Conservation (phyloP, 2,113 vertebrate genomes). For the Pampusana beccarii region DNA sequence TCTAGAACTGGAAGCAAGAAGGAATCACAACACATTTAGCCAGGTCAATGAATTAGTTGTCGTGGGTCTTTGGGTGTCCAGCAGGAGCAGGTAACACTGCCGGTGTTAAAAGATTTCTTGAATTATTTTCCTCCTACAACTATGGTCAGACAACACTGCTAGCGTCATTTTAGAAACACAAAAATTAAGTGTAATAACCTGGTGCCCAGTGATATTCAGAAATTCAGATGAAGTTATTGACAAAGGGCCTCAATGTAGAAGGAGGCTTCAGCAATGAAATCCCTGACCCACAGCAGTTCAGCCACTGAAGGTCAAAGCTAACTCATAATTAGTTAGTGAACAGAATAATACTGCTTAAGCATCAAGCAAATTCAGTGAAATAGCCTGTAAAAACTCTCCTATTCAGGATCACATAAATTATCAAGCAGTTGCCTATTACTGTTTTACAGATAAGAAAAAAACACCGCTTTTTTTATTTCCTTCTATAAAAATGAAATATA, state of each 20-base stretch:
- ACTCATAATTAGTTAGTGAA: neutral
- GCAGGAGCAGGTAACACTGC: neutral
- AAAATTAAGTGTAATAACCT: neutral
- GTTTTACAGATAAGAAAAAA: neutral
- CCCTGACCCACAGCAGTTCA: neutral
- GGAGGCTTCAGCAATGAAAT: neutral
- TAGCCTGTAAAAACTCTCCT: neutral
- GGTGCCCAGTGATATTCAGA: neutral
- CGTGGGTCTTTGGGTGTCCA: fast-evolving
- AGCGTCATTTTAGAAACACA: neutral
- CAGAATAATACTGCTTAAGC: neutral
- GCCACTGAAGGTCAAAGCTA: neutral
- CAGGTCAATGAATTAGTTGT: neutral
- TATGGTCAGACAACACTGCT: neutral
- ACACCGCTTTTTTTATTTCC: neutral
- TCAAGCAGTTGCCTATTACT: neutral
- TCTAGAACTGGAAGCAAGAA: neutral
- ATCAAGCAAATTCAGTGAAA: neutral
- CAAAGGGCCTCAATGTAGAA: neutral
- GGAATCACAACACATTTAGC: neutral
- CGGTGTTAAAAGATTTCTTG: neutral
- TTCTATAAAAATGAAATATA: neutral
- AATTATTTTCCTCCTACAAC: neutral
- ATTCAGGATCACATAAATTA: neutral
- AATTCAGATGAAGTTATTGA: neutral